Percentiles rank a stretch among this genome's conserved stretches.
Evolutionary conservation across 2,113 vertebrate genomes (phyloP).

Genomic region (Harpagus bidentatus): DNA sequence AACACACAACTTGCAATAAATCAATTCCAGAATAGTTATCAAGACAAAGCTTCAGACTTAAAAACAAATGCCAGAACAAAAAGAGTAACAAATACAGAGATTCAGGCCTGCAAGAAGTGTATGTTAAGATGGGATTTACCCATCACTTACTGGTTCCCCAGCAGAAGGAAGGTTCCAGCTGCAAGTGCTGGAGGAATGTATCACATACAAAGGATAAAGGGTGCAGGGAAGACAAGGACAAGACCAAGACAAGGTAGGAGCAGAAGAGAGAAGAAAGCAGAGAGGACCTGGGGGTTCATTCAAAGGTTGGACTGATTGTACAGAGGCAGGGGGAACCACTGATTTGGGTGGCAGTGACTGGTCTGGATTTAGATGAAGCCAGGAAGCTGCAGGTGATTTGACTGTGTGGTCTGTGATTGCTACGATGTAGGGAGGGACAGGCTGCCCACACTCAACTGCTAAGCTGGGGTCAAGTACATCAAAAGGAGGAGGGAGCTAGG

Average conservation of each 20-base stretch:
- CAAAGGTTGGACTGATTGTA: background rate
- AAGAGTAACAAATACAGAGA: background rate
- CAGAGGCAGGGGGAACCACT: background rate
- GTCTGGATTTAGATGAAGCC: background rate
- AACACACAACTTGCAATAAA: background rate
- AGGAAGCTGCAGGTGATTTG: background rate
- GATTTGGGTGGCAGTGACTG: background rate
- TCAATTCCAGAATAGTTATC: background rate
- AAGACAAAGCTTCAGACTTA: background rate
- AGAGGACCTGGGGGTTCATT: background rate
- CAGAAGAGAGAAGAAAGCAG: background rate
- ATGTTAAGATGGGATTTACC: background rate
- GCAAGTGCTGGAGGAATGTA: background rate
- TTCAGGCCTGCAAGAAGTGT: background rate
- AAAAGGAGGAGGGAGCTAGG: background rate
- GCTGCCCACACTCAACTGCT: background rate
- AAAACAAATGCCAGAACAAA: background rate
- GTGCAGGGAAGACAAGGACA: background rate
- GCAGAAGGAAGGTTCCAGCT: background rate
- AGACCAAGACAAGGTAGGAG: background rate
- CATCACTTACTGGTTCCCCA: background rate
- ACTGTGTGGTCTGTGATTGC: background rate
- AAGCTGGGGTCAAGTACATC: background rate
- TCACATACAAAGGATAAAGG: background rate
- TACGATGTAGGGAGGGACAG: fast-evolving